Percentiles rank a stretch among this genome's conserved stretches.
phyloP scores from a whole-genome alignment of 1,140 invertebrate genomes.

The Hycleus phaleratus region DNA sequence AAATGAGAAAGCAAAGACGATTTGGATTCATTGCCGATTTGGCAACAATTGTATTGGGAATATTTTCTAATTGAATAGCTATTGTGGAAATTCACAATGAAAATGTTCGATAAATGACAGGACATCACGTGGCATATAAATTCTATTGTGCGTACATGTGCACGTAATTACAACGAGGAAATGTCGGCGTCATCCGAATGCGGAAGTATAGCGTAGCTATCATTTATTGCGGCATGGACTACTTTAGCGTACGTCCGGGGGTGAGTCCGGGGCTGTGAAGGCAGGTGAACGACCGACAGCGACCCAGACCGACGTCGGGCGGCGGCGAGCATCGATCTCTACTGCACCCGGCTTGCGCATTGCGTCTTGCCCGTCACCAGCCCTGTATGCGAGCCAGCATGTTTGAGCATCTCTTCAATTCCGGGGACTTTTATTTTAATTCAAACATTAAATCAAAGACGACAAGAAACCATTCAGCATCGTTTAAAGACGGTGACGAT shows the following conservation, averaged over 20 bases:
- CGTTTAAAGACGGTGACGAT: too few species aligned
- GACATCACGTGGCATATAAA: too few species aligned
- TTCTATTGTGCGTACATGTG: neutral
- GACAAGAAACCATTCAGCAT: too few species aligned
- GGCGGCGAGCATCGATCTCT: slow-evolving; percentile 27
- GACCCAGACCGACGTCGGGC: slow-evolving; percentile 35
- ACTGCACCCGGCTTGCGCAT: slow-evolving; percentile 30
- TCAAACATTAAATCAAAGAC: neutral
- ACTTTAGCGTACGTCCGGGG: slow-evolving; percentile 13
- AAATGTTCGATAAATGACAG: too few species aligned
- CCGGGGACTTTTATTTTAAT: slow-evolving; percentile 14
- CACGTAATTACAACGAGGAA: slow-evolving; percentile 2
- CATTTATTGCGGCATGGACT: slow-evolving; percentile 5
- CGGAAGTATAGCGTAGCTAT: slow-evolving; percentile 2
- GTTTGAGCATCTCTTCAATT: slow-evolving; percentile 15
- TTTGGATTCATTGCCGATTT: too few species aligned
- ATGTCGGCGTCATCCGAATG: slow-evolving; percentile 1
- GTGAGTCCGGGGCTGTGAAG: slow-evolving; percentile 22
- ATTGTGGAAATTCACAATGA: too few species aligned
- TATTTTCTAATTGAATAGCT: too few species aligned
- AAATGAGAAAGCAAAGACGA: too few species aligned
- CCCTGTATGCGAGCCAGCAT: slow-evolving; percentile 1
- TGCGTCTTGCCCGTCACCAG: slow-evolving; percentile 12
- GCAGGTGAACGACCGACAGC: slow-evolving; percentile 34
- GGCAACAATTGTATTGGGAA: too few species aligned